Base-by-base conservation (phyloP, 2,888 invertebrate genomes). In the Amiota mariae region DNA sequence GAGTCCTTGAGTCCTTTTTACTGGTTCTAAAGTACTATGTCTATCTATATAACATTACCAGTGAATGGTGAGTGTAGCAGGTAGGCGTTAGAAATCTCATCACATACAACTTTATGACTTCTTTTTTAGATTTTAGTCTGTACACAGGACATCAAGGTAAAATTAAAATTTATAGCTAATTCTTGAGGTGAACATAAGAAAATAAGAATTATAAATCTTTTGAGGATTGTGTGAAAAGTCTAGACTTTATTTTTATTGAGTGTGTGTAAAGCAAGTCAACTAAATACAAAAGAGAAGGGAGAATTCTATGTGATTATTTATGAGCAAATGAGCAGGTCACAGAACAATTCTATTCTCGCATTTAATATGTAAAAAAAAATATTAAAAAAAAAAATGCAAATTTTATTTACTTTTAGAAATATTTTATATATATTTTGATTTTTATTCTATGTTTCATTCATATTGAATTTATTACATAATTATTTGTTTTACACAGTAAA, bases 91-190 rank as follows among this genome's bases (percentile, higher is more conserved):
- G 0, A 36, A 8, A 24, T 9, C 57, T 57, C 54, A 11, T 11
- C 18, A 18, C 3, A 24, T 51, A 49, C 49, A 15, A 59, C 63
- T 61, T 71, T 64, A 61, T 71, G 71, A 49, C 64, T 51, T n/a
- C 12, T 72, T 73, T 70, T 6, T 76, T 48, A 73, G 76, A n/a
- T n/a, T n/a, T 73, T 73, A 68, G 36, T 6, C 73, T 71, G 36
- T 6, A 36, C 2, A 75, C 63, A 71, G 77, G 78, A 73, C 78
- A 82, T 79, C 84, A 83, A 85, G 83, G 83, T 83, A 83, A 85
- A 83, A 83, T 84, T 85, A 83, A 83, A 85, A 83, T 83, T 85
- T 85, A 83, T 85, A 85, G 82, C 85, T 83, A 83, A 85, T 85
- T 83, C 84, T 77, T 83, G 84, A 36, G 36, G 36, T 36, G 36